These are phyloP conservation scores for Microctonus aethiopoides DNA, from an alignment of 2,888 invertebrate species.

Conservation along the genomic window DNA sequence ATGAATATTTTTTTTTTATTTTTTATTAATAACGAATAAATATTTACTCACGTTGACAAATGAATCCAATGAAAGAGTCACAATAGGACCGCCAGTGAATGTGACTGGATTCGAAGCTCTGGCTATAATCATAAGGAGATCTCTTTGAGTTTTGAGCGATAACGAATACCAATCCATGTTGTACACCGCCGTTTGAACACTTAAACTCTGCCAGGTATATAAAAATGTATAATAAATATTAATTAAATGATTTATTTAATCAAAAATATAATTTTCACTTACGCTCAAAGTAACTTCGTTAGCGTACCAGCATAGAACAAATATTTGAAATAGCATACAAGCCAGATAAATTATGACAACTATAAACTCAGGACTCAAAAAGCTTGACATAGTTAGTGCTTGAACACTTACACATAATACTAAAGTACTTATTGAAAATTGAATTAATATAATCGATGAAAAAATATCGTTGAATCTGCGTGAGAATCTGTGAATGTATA, in stretches of 20 bases:
- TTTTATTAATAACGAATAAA: not conserved
- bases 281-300: constrained; percentile 50
- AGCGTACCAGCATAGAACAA: constrained; percentile 53
- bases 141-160: not conserved
- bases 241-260: not conserved
- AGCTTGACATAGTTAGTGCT: constrained; percentile 4
- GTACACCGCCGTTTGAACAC: not conserved
- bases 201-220: not conserved
- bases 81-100: not conserved
- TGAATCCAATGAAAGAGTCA: not conserved
- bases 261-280: not conserved
- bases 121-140: not conserved
- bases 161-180: not conserved
- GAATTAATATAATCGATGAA: too few relatives aligned
- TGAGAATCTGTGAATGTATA: too few relatives aligned
- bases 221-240: too few relatives aligned
- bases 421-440: constrained; percentile 16
- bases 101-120: not conserved
- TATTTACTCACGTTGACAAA: not conserved
- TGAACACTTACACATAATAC: constrained; percentile 16
- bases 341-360: not conserved
- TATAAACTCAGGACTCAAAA: constrained; percentile 10
- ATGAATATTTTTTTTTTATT: not conserved
- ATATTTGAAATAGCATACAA: constrained; percentile 38
- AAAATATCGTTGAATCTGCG: too few relatives aligned